Evolutionary conservation across 2,113 vertebrate genomes (phyloP).

Genomic region (Syngnathus floridae): DNA sequence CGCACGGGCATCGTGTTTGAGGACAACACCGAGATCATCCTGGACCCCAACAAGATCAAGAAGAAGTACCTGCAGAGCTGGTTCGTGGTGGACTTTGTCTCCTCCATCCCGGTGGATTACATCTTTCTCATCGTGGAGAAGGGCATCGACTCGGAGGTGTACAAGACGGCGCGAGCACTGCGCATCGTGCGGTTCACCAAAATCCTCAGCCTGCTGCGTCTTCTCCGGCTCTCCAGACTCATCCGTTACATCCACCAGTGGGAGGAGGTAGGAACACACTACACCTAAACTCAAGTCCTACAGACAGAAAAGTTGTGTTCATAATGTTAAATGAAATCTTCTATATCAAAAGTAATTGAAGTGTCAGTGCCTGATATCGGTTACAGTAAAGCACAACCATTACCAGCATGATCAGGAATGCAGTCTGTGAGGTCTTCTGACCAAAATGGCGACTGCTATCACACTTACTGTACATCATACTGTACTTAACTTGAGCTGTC

Average conservation of each 20-base stretch:
- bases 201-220: constrained; percentile 87
- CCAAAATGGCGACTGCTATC: background rate
- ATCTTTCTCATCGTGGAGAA: constrained; percentile 98
- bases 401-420: background rate
- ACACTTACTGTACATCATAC: background rate
- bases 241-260: constrained; percentile 97
- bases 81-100: constrained; percentile 97
- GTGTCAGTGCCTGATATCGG: background rate
- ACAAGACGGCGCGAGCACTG: constrained; percentile 91
- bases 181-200: constrained; percentile 96
- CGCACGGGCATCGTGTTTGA: constrained; percentile 94
- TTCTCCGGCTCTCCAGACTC: constrained; percentile 86
- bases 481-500: background rate
- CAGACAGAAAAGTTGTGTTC: background rate
- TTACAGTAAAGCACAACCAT: background rate
- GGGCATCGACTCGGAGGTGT: constrained; percentile 95
- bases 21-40: constrained; percentile 97
- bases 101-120: constrained; percentile 98
- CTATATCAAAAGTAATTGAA: too few relatives aligned
- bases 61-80: constrained; percentile 92
- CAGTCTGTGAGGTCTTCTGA: background rate
- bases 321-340: background rate
- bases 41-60: constrained; percentile 94
- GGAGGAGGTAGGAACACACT: constrained; percentile 79
- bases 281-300: background rate